These are phyloP conservation scores for Ischnura elegans DNA, from an alignment of 2,888 invertebrate species.

Conservation along the genomic window DNA sequence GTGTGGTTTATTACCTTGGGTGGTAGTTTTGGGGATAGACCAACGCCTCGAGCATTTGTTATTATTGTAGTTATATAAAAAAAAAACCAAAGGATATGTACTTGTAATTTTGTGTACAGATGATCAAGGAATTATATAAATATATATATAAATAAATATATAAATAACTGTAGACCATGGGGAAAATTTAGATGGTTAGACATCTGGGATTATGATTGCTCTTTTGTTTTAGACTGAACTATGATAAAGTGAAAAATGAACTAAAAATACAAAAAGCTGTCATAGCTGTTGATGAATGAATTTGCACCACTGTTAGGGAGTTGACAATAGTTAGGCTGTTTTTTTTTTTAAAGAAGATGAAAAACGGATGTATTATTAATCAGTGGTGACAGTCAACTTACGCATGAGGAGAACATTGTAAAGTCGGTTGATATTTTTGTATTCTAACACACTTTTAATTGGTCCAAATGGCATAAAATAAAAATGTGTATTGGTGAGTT, in stretches of 20 bases:
- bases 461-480: conserved; percentile 56
- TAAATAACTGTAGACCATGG: conserved; percentile 29
- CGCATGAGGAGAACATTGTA: conserved; percentile 33
- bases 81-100: conserved; percentile 49
- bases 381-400: conserved; percentile 36
- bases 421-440: conserved; percentile 51
- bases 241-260: conserved; percentile 28
- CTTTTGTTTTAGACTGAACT: conserved; percentile 39
- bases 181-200: conserved; percentile 49
- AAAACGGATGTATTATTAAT: background rate
- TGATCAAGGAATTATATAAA: conserved; percentile 24
- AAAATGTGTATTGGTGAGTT: conserved; percentile 60
- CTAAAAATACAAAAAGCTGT: conserved; percentile 12
- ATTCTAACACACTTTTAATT: conserved; percentile 49
- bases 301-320: conserved; percentile 56
- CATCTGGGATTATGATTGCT: conserved; percentile 44
- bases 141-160: conserved; percentile 13
- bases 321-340: conserved; percentile 57
- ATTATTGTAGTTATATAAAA: conserved; percentile 39
- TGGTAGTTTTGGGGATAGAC: background rate
- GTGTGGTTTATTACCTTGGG: background rate
- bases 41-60: conserved; percentile 53
- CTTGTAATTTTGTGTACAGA: conserved; percentile 57
- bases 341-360: conserved; percentile 29
- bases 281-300: conserved; percentile 47